A percentile compares a stretch with the other conserved stretches of the same genome.
Conservation (phyloP, 2,113 vertebrate genomes). For the Chroicocephalus ridibundus region DNA sequence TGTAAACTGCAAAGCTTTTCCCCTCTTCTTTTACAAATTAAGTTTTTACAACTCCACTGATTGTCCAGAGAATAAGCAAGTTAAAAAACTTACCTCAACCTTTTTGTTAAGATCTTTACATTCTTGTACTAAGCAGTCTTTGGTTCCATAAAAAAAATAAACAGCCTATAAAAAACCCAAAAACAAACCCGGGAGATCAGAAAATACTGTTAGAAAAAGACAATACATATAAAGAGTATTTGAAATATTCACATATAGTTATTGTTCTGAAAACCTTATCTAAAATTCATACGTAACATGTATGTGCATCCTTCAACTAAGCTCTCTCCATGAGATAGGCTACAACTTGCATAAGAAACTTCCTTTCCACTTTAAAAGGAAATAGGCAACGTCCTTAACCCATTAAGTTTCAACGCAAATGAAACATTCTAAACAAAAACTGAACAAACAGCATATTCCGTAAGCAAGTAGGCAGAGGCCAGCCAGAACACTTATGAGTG, state of each 20-base stretch:
- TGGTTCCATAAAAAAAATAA: conserved; percentile 98
- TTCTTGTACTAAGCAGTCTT: conserved; percentile 97
- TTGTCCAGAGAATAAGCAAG: not conserved
- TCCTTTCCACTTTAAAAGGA: not conserved
- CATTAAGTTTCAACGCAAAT: not conserved
- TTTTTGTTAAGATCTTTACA: conserved; percentile 98
- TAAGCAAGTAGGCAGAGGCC: not conserved
- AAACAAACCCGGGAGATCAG: not conserved
- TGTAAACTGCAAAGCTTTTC: not conserved
- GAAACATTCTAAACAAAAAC: not conserved
- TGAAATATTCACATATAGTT: not conserved
- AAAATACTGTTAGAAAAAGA: conserved; percentile 11
- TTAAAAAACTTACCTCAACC: conserved; percentile 87
- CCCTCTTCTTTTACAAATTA: not conserved
- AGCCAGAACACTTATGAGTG: not conserved
- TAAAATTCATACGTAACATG: not conserved
- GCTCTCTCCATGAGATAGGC: not conserved
- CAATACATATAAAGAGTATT: not conserved
- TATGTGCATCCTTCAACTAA: not conserved
- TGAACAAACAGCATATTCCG: not conserved
- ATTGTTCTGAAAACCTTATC: not conserved
- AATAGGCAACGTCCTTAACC: not conserved
- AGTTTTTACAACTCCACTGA: not conserved
- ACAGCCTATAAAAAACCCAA: conserved; percentile 78
- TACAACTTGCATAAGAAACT: not conserved